Conservation (phyloP, 1,140 invertebrate species). For the Bombus affinis region DNA sequence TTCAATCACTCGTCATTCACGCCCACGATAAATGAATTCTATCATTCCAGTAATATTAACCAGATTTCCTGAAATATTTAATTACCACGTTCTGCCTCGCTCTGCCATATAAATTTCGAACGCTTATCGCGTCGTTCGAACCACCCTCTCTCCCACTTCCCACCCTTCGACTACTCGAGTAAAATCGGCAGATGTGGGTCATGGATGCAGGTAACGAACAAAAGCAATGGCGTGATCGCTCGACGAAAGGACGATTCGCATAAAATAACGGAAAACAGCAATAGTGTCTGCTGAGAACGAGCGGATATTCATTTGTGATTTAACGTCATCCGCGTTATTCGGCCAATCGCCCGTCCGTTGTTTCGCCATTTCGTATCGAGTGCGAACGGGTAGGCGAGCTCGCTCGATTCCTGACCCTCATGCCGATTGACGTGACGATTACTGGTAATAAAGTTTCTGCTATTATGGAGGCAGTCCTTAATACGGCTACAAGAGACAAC, state of each 20-base stretch:
- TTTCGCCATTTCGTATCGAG: constrained; percentile 6
- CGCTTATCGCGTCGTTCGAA: background rate
- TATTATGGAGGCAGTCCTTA: constrained; percentile 70
- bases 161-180: background rate
- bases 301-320: background rate
- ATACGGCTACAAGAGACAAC: constrained; percentile 54
- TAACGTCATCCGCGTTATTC: background rate
- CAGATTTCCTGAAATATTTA: background rate
- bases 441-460: constrained; percentile 63
- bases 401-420: background rate
- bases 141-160: background rate
- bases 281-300: background rate
- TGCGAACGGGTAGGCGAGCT: background rate
- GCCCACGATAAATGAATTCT: too few relatives aligned
- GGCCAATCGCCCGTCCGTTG: background rate
- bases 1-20: background rate
- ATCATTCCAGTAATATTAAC: background rate
- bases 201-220: background rate
- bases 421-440: constrained; percentile 28
- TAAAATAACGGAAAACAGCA: background rate
- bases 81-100: background rate
- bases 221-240: background rate
- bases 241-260: background rate
- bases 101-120: background rate
- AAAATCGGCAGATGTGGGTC: constrained; percentile 13